Evolutionary conservation across 2,797 vertebrate genomes (phyloP), one percentile per base, ranked within the genome.

Genomic region (Enteromius argenteus): DNA sequence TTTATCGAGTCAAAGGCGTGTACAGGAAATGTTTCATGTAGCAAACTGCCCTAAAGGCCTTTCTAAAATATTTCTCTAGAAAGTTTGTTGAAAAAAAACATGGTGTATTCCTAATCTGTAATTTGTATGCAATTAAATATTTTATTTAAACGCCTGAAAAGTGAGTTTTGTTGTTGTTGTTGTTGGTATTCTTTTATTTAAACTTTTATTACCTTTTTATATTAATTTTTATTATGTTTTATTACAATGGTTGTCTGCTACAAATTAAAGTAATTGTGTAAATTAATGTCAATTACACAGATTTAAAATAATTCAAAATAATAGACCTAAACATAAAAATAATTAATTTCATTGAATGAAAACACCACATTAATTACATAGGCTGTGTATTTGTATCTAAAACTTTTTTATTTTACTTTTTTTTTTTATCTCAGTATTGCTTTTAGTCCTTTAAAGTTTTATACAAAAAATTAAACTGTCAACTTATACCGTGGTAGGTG

Each of bases 1-100:
- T 37, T 79, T 74, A 53, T 42, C 51, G 27, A 73, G 37, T 86
- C 53, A 53, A 51, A 30, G 39, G 27, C 13, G 42, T 79, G 35
- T 53, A 17, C 35, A 58, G 35, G 35, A 77, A 77, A 37, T 77
- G 53, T 23, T 60, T 60, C 23, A 27, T 58, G 5, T 42, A 42
- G 39, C 53, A 39, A 76, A 39, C 15, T 10, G 27, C 44, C 13
- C 75, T 7, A 11, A 64, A 30, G 58, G 76, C 76, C 23, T 44
- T 46, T 78, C 49, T 37, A n/a, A 53, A 53, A 74, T 37, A 23
- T 11, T 75, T 4, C 4, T 76, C 7, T 6, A 60, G 8, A 76
- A 60, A 19, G 53, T 58, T 58, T 60, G 13, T 4, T 27, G 1
- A 19, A 37, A 44, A 44, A 44, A 44, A 44, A 37, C 35, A 17